A percentile compares a stretch with the other conserved stretches of the same genome.
phyloP scores from a whole-genome alignment of 2,113 vertebrate species.

The Atractosteus spatula region DNA sequence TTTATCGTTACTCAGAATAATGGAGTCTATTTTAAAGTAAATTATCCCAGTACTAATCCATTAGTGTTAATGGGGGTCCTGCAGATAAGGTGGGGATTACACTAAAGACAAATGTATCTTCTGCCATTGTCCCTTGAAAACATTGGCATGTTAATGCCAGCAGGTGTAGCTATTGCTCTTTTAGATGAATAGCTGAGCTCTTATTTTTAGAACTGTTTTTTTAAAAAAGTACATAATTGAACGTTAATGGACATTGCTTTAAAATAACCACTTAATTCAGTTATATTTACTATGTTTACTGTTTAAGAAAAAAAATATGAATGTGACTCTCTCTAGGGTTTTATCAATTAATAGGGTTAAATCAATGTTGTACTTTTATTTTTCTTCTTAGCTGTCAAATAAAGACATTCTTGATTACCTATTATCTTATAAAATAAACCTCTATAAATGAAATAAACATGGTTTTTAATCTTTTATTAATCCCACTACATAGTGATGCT shows the following conservation, averaged over 20 bases:
- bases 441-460: too few relatives aligned
- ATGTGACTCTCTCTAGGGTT: too few relatives aligned
- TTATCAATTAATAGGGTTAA: too few relatives aligned
- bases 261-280: not conserved
- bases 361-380: too few relatives aligned
- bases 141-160: not conserved
- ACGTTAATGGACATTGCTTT: not conserved
- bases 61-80: not conserved
- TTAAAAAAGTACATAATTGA: not conserved
- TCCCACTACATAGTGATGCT: too few relatives aligned
- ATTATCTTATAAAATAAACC: too few relatives aligned
- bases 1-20: not conserved
- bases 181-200: not conserved
- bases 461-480: too few relatives aligned
- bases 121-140: not conserved
- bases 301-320: not conserved
- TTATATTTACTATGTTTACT: not conserved
- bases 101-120: not conserved
- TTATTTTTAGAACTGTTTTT: too few relatives aligned
- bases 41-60: not conserved
- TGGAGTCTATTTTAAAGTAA: not conserved
- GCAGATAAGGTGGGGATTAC: not conserved
- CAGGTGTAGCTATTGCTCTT: slow-evolving; percentile 17
- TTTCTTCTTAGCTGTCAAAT: too few relatives aligned
- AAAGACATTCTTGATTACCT: too few relatives aligned